Conservation (phyloP, 1,140 invertebrate species). For the Sarcophaga peregrina region DNA sequence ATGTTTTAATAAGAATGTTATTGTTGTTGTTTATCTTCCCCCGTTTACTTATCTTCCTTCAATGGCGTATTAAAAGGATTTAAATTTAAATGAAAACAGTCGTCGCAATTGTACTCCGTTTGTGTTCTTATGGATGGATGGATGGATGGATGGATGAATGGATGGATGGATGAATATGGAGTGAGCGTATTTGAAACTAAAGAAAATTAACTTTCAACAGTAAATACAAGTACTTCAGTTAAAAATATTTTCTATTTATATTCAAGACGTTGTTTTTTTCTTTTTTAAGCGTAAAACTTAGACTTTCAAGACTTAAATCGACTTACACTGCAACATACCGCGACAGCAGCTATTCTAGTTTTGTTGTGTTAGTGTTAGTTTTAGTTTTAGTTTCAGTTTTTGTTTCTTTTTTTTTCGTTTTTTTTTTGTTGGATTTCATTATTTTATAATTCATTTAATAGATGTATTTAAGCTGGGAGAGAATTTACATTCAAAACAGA, state of each 20-base stretch:
- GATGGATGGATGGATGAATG: too few relatives aligned
- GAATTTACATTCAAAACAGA: slow-evolving; percentile 32
- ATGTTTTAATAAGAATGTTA: slow-evolving; percentile 40
- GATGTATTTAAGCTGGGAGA: background rate
- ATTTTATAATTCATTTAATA: slow-evolving; percentile 25
- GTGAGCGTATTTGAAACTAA: background rate
- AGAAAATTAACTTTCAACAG: slow-evolving; percentile 35
- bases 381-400: background rate
- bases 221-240: background rate
- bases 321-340: too few relatives aligned
- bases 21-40: slow-evolving; percentile 25
- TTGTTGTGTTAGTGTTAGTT: too few relatives aligned
- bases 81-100: background rate
- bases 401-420: background rate
- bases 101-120: background rate
- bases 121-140: background rate
- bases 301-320: too few relatives aligned
- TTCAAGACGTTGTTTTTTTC: background rate
- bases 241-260: background rate
- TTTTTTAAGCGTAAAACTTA: background rate
- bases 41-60: background rate
- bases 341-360: too few relatives aligned
- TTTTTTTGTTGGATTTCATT: background rate
- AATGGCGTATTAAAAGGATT: slow-evolving; percentile 31
- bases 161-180: too few relatives aligned